Evolutionary conservation across 2,797 vertebrate species (phyloP).

Genomic region (Cygnus olor): DNA sequence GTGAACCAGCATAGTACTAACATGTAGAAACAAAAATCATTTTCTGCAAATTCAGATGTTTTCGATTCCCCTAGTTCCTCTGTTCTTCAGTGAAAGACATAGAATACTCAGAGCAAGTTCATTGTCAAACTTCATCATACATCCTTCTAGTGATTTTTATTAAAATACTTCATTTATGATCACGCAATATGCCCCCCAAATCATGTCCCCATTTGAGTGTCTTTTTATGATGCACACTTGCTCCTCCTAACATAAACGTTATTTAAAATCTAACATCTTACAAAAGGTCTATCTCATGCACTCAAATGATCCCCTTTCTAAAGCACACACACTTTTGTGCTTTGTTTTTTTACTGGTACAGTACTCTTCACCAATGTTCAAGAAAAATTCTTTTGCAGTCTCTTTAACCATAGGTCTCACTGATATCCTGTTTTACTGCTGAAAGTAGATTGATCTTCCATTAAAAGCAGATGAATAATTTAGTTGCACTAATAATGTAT

Average conservation of each 20-base stretch:
- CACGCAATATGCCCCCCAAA: background rate
- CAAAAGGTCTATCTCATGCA: background rate
- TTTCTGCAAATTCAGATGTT: background rate
- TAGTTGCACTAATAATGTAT: background rate
- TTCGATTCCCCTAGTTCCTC: background rate
- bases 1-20: background rate
- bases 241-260: background rate
- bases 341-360: background rate
- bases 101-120: background rate
- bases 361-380: background rate
- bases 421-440: background rate
- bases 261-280: background rate
- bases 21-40: background rate
- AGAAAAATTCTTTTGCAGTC: background rate
- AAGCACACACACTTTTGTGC: background rate
- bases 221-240: background rate
- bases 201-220: background rate
- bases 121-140: background rate
- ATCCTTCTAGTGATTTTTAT: background rate
- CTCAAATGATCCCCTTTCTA: background rate
- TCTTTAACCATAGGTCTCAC: background rate
- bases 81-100: background rate
- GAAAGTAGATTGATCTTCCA: background rate
- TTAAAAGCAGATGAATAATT: conserved; percentile 54
- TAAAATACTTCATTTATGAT: background rate